Percentiles rank a stretch among this genome's conserved stretches.
phyloP scores from a whole-genome alignment of 2,113 vertebrate species.

The Ceuthmochares aereus region DNA sequence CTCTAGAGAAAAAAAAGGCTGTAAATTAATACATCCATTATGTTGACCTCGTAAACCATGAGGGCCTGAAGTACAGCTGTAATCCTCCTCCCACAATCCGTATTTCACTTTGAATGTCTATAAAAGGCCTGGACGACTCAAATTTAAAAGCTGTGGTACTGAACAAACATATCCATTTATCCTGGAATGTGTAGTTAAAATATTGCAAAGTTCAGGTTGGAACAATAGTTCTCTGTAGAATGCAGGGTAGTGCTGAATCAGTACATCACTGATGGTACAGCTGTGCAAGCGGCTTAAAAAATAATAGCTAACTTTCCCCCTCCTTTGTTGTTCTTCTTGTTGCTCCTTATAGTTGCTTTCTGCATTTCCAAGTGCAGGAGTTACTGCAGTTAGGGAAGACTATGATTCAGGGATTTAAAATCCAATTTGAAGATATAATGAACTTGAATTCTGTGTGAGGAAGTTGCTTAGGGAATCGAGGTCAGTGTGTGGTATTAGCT shows the following conservation, averaged over 20 bases:
- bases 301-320: background rate
- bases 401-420: background rate
- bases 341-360: background rate
- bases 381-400: background rate
- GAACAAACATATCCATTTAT: background rate
- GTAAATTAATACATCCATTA: constrained; percentile 67
- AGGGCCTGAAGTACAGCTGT: constrained; percentile 46
- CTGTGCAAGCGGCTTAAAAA: constrained; percentile 6
- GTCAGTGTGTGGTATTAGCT: constrained; percentile 3
- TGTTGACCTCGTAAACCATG: constrained; percentile 61
- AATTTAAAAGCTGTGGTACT: constrained; percentile 11
- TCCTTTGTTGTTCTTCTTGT: background rate
- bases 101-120: constrained; percentile 56
- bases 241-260: background rate
- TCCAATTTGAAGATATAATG: background rate
- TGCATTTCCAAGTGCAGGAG: background rate
- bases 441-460: background rate
- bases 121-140: constrained; percentile 27
- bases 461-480: background rate
- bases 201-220: background rate
- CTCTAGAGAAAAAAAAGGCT: constrained; percentile 18
- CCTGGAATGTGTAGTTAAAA: background rate
- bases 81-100: constrained; percentile 38
- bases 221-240: background rate
- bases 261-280: background rate